These are phyloP conservation scores for Procambarus virginalis DNA, from an alignment of 1,140 invertebrate genomes.

Conservation along the genomic window DNA sequence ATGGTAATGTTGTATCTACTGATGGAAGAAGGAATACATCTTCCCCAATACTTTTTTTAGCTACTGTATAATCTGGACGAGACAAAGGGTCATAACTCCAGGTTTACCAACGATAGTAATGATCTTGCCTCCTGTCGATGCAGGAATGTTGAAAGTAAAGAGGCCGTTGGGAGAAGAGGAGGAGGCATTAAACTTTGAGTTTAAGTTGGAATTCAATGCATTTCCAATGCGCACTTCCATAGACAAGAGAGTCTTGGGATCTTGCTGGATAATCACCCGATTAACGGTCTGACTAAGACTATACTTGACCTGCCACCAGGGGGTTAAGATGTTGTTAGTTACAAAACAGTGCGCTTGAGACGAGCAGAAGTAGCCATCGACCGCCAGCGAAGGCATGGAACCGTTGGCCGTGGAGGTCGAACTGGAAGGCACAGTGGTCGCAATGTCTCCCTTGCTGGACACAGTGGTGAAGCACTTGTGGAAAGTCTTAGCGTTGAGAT, in stretches of 20 bases:
- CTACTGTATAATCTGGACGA: neutral
- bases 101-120: neutral
- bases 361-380: neutral
- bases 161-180: neutral
- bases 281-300: neutral
- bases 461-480: neutral
- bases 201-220: no score
- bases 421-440: no score
- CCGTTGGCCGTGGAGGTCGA: neutral
- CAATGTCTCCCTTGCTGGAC: neutral
- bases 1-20: no score
- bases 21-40: no score
- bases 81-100: neutral
- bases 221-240: neutral
- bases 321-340: neutral
- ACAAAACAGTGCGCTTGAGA: neutral
- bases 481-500: neutral
- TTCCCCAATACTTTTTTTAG: no score
- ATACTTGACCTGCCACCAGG: neutral
- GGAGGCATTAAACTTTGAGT: neutral
- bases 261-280: neutral
- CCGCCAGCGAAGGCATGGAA: neutral
- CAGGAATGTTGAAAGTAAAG: neutral
- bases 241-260: neutral
- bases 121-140: neutral